These are phyloP conservation scores for Aricia artaxerxes DNA, from an alignment of 2,888 invertebrate species.

Conservation along the genomic window DNA sequence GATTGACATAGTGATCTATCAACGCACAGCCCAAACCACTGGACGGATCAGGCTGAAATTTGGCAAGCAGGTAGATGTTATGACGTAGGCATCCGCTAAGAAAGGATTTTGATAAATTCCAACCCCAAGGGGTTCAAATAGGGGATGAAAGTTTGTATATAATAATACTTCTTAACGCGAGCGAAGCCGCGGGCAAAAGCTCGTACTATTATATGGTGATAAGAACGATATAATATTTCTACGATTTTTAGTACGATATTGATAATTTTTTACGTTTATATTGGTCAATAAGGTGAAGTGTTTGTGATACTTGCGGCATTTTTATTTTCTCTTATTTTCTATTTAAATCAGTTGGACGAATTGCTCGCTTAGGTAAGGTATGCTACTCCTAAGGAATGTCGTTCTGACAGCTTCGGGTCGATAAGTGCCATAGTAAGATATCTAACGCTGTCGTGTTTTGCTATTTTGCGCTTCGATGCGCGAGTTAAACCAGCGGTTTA, in stretches of 20 bases:
- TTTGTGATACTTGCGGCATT: not conserved
- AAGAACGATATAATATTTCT: not conserved
- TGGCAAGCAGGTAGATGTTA: no score
- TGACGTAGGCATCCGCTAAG: no score
- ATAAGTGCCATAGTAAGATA: not conserved
- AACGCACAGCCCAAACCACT: no score
- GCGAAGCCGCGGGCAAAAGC: no score
- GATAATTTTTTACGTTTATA: not conserved
- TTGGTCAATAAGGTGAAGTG: not conserved
- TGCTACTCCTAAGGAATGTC: not conserved
- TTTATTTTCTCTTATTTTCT: not conserved
- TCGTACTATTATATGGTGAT: not conserved
- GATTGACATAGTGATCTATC: no score
- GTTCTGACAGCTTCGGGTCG: not conserved
- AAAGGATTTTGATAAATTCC: no score
- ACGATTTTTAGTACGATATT: not conserved
- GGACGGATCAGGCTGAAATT: no score
- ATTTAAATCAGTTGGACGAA: not conserved
- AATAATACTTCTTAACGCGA: no score
- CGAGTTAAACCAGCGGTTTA: not conserved
- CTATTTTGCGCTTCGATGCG: not conserved
- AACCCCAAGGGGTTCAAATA: no score
- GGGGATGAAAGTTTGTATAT: no score
- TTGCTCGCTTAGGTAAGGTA: not conserved
- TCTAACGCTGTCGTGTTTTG: not conserved